phyloP scores from a whole-genome alignment of 2,888 invertebrate species.

The Noctua janthe region DNA sequence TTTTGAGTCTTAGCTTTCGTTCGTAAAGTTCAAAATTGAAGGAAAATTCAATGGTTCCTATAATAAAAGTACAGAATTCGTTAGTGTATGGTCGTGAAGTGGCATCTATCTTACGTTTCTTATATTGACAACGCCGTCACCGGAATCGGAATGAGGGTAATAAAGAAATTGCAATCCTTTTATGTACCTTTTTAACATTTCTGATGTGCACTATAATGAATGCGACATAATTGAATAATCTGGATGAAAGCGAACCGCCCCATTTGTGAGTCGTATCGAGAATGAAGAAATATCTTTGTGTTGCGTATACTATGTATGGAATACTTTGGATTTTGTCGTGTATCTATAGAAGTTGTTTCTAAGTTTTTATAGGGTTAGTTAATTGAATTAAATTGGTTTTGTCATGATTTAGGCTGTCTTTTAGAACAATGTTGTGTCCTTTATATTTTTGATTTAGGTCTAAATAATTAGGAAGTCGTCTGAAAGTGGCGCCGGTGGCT shows the following conservation, averaged over 20 bases:
- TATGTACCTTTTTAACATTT: constrained; percentile 77
- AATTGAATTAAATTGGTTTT: constrained; percentile 32
- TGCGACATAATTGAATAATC: constrained; percentile 80
- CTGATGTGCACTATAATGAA: constrained; percentile 77
- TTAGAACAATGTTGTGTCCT: neutral
- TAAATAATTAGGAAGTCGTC: neutral
- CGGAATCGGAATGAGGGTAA: constrained; percentile 82
- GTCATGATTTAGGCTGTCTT: neutral
- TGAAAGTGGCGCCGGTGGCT: no score
- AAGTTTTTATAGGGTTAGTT: constrained; percentile 14
- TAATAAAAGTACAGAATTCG: constrained; percentile 68
- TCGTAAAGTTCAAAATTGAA: constrained; percentile 17
- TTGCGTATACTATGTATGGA: constrained; percentile 14
- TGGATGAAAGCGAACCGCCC: constrained; percentile 71
- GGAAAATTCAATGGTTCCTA: constrained; percentile 26
- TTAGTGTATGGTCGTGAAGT: constrained; percentile 78
- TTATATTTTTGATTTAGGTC: neutral
- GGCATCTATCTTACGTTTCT: constrained; percentile 84
- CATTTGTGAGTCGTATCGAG: constrained; percentile 61
- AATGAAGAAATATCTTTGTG: constrained; percentile 58
- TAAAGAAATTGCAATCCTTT: constrained; percentile 84
- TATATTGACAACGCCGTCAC: constrained; percentile 81
- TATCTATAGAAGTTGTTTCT: constrained; percentile 9
- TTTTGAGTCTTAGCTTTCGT: constrained; percentile 1
- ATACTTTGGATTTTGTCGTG: constrained; percentile 34